phyloP scores from a whole-genome alignment of 30 jellyfish, hydroid and myxozoan species.

The Nemopilema nomurai region DNA sequence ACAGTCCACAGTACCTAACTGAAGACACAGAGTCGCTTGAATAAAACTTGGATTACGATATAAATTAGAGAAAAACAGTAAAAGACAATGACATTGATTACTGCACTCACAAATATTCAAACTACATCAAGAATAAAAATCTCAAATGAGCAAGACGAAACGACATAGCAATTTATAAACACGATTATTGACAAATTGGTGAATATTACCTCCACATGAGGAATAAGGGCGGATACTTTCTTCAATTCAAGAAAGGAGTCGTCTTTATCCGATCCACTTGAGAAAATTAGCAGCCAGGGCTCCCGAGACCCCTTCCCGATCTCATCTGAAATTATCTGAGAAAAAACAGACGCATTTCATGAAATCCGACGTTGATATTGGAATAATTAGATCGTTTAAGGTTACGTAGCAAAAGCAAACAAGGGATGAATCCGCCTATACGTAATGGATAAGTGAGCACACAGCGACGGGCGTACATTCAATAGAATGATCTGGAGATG shows the following conservation, averaged over 20 bases:
- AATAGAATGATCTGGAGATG: neutral
- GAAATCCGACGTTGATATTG: neutral
- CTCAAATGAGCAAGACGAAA: neutral
- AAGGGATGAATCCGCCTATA: neutral
- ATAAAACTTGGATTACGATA: neutral
- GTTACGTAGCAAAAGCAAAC: neutral
- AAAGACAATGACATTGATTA: neutral
- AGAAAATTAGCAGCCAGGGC: conserved; percentile 82
- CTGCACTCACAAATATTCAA: neutral
- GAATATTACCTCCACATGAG: conserved; percentile 56
- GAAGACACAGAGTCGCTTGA: neutral
- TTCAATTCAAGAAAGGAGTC: conserved; percentile 74
- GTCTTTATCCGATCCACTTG: conserved; percentile 57
- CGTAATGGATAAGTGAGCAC: neutral
- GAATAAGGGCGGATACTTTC: conserved; percentile 75
- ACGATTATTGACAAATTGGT: too few species aligned
- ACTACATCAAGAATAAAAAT: neutral
- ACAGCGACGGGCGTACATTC: neutral
- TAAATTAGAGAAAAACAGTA: neutral
- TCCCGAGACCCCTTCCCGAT: conserved; percentile 41
- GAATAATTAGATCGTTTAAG: neutral
- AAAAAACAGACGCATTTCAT: neutral
- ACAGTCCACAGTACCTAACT: conserved; percentile 85
- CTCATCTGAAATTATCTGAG: conserved; percentile 27
- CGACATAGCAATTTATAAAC: too few species aligned